A percentile compares a stretch with the other conserved stretches of the same genome.
Evolutionary conservation across 1,140 invertebrate genomes (phyloP).

Genomic region (Bombus cullumanus): DNA sequence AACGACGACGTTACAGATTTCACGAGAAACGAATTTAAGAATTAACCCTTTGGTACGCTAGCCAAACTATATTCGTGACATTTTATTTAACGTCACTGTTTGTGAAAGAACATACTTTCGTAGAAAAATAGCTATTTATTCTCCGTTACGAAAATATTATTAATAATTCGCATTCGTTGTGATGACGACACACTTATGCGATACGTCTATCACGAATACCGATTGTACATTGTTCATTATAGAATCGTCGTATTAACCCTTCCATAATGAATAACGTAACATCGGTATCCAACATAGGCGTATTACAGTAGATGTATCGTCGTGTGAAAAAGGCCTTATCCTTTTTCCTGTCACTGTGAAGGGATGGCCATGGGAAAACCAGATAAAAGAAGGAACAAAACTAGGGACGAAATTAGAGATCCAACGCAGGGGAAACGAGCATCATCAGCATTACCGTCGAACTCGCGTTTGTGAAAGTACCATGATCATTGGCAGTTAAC

Average conservation of each 20-base stretch:
- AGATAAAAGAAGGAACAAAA: not conserved
- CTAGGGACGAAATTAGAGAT: not conserved
- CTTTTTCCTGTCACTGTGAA: not conserved
- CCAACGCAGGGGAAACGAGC: not conserved
- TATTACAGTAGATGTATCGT: no score
- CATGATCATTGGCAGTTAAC: conserved; percentile 16
- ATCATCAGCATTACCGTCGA: conserved; percentile 33
- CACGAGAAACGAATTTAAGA: no score
- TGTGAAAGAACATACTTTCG: not conserved
- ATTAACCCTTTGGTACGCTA: not conserved
- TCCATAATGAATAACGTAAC: no score
- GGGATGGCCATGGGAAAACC: not conserved
- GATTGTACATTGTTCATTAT: no score
- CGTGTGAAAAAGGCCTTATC: no score
- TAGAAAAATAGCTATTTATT: not conserved
- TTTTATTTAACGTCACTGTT: not conserved
- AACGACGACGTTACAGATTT: not conserved
- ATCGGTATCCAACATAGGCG: no score
- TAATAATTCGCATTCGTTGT: not conserved
- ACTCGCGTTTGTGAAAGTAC: not conserved
- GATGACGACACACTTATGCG: no score
- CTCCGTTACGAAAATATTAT: not conserved
- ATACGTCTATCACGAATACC: no score
- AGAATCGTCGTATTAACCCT: no score
- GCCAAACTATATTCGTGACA: not conserved